Evolutionary conservation across 92 coral and sea anemone genomes (phyloP), one percentile per base, ranked within the genome.

Genomic region (Phenganax subtilis): DNA sequence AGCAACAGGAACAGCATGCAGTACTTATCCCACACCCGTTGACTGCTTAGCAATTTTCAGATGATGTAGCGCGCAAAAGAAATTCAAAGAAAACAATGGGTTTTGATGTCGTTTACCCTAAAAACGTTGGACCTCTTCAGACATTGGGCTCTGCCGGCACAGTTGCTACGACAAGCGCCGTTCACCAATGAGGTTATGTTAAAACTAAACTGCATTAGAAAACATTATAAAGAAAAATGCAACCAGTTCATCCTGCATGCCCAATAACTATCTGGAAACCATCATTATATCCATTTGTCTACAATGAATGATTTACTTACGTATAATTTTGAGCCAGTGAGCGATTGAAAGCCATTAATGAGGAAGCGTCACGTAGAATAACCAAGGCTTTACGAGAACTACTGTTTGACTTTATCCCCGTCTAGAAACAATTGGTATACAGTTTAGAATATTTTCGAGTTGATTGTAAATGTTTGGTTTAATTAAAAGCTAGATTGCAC

Each of bases 331-430:
- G 97, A 11, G 90, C 93, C 80, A 91, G 84, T 55, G 76, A 77
- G 51, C 88, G 93, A 65, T 91, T 88, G 59, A 90, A 81, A 54
- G 93, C 88, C 91, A 91, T 89, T 81, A 91, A 64, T 28, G 83
- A 88, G 17, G 93, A 87, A 76, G 89, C 92, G 87, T 91, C 97
- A 80, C 92, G 92, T 74, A 91, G 83, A 58, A 87, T 86, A 14
- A 91, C 97, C 30, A 84, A 86, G 70, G 83, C 74, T 79, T 79
- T 79, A 2, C 74, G 83, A 52, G 74, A 51, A 63, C 7, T 6
- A 10, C 62, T 54, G 16, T 31, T 64, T 47, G 83, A 79, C 74
- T 63, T 79, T 54, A 62, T 51, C 51, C 83, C 83, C n/a, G 83
- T 52, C 83, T 79, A 59, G 12, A 58, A 76, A 68, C 47, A 68